A percentile compares a stretch with the other conserved stretches of the same genome.
phyloP scores from a whole-genome alignment of 2,797 vertebrate species.

The Sphenodon punctatus region DNA sequence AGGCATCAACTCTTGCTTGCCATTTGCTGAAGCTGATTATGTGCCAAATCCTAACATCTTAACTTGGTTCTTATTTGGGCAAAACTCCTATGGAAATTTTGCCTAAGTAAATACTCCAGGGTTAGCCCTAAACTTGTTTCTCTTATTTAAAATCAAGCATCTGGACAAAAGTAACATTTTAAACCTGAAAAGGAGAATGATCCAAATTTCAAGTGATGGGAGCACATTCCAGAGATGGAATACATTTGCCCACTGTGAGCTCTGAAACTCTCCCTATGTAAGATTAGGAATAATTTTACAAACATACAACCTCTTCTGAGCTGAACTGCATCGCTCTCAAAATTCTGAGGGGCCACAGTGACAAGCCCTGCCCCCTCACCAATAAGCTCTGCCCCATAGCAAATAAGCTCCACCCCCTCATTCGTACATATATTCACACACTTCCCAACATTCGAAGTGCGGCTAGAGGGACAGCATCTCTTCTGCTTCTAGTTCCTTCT shows the following conservation, averaged over 20 bases:
- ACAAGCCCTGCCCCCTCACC: too few relatives aligned
- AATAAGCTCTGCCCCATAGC: too few relatives aligned
- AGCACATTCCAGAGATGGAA: slow-evolving; percentile 25
- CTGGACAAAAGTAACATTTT: slow-evolving; percentile 42
- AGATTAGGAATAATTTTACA: too few relatives aligned
- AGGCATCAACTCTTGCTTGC: slow-evolving; percentile 62
- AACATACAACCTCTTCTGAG: too few relatives aligned
- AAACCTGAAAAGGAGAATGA: slow-evolving; percentile 48
- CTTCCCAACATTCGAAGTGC: too few relatives aligned
- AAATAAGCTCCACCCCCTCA: too few relatives aligned
- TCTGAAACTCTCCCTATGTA: not conserved
- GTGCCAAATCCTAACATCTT: slow-evolving; percentile 67
- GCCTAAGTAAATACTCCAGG: slow-evolving; percentile 65
- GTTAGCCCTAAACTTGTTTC: slow-evolving; percentile 38
- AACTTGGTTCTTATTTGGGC: slow-evolving; percentile 49
- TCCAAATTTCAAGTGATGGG: slow-evolving; percentile 41
- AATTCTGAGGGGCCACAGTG: too few relatives aligned
- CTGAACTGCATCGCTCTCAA: too few relatives aligned
- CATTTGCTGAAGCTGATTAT: slow-evolving; percentile 63
- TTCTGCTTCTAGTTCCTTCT: too few relatives aligned
- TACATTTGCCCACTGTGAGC: not conserved
- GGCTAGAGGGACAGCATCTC: too few relatives aligned
- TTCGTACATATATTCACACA: too few relatives aligned
- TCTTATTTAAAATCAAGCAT: slow-evolving; percentile 52
- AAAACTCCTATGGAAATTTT: slow-evolving; percentile 60